Evolutionary conservation across 1,140 invertebrate genomes (phyloP).

Genomic region (Drosophila hydei): DNA sequence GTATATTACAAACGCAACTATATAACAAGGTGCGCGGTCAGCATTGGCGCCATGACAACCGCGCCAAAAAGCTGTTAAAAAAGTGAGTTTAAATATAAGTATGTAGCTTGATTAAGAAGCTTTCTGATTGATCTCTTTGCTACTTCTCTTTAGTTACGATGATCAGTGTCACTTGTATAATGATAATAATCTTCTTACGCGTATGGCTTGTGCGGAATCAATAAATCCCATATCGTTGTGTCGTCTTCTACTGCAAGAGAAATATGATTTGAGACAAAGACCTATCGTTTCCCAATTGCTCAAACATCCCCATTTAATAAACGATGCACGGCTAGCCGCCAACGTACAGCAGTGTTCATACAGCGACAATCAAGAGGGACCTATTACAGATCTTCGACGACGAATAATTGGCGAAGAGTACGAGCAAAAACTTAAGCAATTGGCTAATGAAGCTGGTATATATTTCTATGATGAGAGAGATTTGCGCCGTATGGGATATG

Average conservation of each 20-base stretch:
- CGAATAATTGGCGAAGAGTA: conserved; percentile 90
- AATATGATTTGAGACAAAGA: conserved; percentile 82
- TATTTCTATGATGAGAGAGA: conserved; percentile 92
- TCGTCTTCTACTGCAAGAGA: conserved; percentile 87
- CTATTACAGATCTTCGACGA: conserved; percentile 88
- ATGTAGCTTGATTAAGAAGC: no score
- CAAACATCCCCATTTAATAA: conserved; percentile 88
- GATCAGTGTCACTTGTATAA: conserved; percentile 78
- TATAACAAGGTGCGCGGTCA: conserved; percentile 77
- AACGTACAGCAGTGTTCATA: conserved; percentile 87
- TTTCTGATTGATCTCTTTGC: background rate
- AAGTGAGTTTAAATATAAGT: conserved; percentile 49
- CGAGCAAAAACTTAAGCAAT: conserved; percentile 88
- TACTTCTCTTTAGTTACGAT: conserved; percentile 46
- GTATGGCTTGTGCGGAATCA: conserved; percentile 85
- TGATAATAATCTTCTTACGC: conserved; percentile 85
- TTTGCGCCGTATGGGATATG: conserved; percentile 92
- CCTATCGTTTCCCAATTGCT: conserved; percentile 86
- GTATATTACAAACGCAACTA: conserved; percentile 84
- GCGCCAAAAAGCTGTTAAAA: conserved; percentile 58
- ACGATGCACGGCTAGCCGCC: conserved; percentile 87
- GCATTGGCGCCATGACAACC: conserved; percentile 84
- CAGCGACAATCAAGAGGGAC: conserved; percentile 89
- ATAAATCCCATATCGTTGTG: conserved; percentile 88
- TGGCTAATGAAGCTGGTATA: conserved; percentile 86